Percentiles rank a stretch among this genome's conserved stretches.
Evolutionary conservation across 2,797 vertebrate genomes (phyloP).

Genomic region (Mycteria americana): DNA sequence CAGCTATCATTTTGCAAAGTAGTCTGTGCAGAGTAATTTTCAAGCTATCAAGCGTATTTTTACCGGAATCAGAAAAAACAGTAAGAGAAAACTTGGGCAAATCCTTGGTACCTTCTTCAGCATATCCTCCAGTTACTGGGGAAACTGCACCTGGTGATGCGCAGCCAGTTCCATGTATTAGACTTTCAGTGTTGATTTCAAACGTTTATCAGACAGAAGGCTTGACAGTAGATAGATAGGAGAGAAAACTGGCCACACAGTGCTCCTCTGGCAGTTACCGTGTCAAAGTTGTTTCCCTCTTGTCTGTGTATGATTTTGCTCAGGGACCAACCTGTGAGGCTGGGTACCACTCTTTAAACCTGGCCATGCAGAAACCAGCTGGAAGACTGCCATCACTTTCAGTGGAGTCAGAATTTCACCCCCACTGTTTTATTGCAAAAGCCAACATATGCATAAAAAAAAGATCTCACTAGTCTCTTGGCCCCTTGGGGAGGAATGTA

Average conservation of each 20-base stretch:
- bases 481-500: not conserved
- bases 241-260: not conserved
- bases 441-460: not conserved
- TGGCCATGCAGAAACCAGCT: not conserved
- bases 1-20: not conserved
- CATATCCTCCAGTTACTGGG: not conserved
- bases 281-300: not conserved
- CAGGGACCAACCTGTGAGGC: not conserved
- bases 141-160: not conserved
- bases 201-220: not conserved
- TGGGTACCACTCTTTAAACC: not conserved
- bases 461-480: not conserved
- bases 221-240: not conserved
- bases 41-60: not conserved
- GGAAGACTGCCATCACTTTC: not conserved
- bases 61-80: not conserved
- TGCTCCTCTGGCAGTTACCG: not conserved
- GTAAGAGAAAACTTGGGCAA: not conserved
- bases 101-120: not conserved
- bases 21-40: not conserved
- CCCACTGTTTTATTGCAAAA: not conserved
- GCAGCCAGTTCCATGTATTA: not conserved
- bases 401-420: not conserved
- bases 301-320: not conserved
- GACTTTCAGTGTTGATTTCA: not conserved